Conservation (phyloP, 2,888 invertebrate species). For the Galerucella nymphaeae region DNA sequence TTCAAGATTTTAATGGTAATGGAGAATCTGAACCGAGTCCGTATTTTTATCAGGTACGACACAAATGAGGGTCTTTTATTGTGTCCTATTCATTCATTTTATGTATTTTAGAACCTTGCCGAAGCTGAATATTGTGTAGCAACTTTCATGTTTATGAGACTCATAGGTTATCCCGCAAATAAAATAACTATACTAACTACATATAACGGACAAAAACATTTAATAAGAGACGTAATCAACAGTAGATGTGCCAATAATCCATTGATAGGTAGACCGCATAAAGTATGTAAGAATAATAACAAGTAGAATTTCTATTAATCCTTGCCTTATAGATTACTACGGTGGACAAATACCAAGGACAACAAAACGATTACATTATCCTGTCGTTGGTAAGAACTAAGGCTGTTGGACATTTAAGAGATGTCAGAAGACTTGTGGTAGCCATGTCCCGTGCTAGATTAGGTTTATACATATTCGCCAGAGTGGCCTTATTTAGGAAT, state of each 20-base stretch:
- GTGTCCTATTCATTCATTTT: not conserved
- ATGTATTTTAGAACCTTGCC: constrained; percentile 75
- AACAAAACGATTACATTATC: constrained; percentile 98
- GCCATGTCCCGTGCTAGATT: constrained; percentile 98
- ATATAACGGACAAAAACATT: constrained; percentile 98
- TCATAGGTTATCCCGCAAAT: constrained; percentile 95
- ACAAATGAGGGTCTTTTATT: not conserved
- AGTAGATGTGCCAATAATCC: constrained; percentile 94
- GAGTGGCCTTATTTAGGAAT: constrained; percentile 92
- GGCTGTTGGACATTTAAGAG: constrained; percentile 97
- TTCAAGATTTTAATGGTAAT: constrained; percentile 94
- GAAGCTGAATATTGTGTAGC: constrained; percentile 97
- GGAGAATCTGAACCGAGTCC: constrained; percentile 99
- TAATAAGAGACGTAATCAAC: constrained; percentile 95
- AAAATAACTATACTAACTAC: constrained; percentile 98
- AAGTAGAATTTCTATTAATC: not conserved
- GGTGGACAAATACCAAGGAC: constrained; percentile 99
- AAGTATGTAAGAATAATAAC: constrained; percentile 68
- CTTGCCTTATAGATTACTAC: constrained; percentile 78
- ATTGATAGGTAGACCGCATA: constrained; percentile 91
- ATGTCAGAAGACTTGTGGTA: constrained; percentile 95
- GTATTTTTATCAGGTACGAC: constrained; percentile 92
- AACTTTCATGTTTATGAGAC: constrained; percentile 97
- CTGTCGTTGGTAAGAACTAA: constrained; percentile 95
- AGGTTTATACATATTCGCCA: constrained; percentile 95